phyloP scores from a whole-genome alignment of 2,113 vertebrate species.

The Rhinolophus sinicus region DNA sequence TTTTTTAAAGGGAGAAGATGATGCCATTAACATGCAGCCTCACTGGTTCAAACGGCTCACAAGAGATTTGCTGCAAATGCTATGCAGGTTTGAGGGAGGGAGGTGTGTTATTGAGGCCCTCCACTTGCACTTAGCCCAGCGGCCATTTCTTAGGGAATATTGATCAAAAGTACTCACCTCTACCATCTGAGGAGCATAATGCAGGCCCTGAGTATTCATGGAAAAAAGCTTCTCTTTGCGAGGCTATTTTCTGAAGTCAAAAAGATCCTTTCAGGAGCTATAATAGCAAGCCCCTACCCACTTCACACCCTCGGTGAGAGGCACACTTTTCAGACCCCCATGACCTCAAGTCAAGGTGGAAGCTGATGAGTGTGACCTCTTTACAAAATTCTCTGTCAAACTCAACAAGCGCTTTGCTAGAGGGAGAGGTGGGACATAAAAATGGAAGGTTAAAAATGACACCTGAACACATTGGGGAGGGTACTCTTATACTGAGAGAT shows the following conservation, averaged over 20 bases:
- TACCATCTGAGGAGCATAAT: neutral
- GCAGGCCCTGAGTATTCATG: constrained; percentile 34
- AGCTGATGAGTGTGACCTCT: neutral
- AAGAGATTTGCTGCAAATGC: neutral
- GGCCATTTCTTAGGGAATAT: constrained; percentile 51
- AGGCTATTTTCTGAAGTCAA: constrained; percentile 67
- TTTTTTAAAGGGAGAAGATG: neutral
- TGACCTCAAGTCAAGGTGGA: neutral
- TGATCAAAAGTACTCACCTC: constrained; percentile 56
- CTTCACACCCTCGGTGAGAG: constrained; percentile 59
- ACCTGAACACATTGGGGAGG: neutral
- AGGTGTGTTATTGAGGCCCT: neutral
- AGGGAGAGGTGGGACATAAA: neutral
- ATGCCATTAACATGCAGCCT: neutral
- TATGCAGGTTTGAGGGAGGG: neutral
- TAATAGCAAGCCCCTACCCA: constrained; percentile 58
- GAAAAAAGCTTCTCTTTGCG: constrained; percentile 44
- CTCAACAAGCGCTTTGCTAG: neutral
- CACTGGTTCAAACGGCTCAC: neutral
- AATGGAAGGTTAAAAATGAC: constrained; percentile 6
- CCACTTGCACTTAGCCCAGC: constrained; percentile 14
- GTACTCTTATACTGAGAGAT: neutral
- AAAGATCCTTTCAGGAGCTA: constrained; percentile 44
- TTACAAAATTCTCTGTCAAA: neutral
- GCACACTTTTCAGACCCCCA: constrained; percentile 49